Percentiles rank a stretch among this genome's conserved stretches.
These are phyloP conservation scores for Volucella zonaria DNA, from an alignment of 2,888 invertebrate genomes.

Conservation along the genomic window DNA sequence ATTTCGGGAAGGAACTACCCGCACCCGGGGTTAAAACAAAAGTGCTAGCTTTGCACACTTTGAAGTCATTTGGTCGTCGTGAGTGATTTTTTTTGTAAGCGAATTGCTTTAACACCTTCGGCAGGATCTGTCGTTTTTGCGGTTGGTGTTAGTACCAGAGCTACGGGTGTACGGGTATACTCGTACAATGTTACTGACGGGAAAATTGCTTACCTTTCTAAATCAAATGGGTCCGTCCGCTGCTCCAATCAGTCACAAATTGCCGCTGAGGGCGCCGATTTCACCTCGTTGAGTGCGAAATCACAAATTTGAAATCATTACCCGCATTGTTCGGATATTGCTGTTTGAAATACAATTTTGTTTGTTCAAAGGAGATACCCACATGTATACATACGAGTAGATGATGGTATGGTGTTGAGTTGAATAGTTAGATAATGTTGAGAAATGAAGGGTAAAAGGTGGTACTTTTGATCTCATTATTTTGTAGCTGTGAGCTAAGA, in stretches of 20 bases:
- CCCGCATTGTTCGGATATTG: conserved; percentile 22
- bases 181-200: conserved; percentile 37
- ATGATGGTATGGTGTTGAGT: not conserved
- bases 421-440: conserved; percentile 15
- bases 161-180: not conserved
- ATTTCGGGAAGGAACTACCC: not conserved
- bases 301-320: conserved; percentile 10
- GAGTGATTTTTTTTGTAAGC: conserved; percentile 65
- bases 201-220: conserved; percentile 65
- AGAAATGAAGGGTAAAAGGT: conserved; percentile 31
- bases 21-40: conserved; percentile 14
- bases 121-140: conserved; percentile 52
- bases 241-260: conserved; percentile 49
- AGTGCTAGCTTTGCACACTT: conserved; percentile 44
- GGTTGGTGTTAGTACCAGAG: conserved; percentile 16
- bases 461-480: conserved; percentile 26
- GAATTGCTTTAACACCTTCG: conserved; percentile 68
- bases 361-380: conserved; percentile 1
- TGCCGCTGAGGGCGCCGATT: conserved; percentile 55
- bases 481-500: conserved; percentile 16
- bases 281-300: conserved; percentile 54
- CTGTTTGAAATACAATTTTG: conserved; percentile 6
- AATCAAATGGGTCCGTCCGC: conserved; percentile 28
- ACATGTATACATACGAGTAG: too few species aligned
- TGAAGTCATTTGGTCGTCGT: conserved; percentile 43